Evolutionary conservation across 2,113 vertebrate genomes (phyloP), one percentile per base, ranked within the genome.

Genomic region (Podarcis raffonei): DNA sequence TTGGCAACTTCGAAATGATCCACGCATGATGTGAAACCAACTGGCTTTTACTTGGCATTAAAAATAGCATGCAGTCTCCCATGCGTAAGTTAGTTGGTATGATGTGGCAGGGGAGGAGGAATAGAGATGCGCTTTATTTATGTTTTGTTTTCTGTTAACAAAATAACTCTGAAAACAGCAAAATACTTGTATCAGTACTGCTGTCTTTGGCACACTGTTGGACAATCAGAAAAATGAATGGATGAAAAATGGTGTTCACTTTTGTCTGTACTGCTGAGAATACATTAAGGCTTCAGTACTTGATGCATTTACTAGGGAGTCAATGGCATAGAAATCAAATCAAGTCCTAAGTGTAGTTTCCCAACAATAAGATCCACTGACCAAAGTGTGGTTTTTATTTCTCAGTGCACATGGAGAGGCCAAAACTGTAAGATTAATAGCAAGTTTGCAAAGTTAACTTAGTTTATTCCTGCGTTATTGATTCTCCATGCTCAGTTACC

Each of bases 401-500:
- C 57, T 82, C 20, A 75, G 32, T 32, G 74, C 9, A 74, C 20
- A 72, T n/a, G 30, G 27, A 48, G 30, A n/a, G 5, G 71, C 1
- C 6, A 3, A 53, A 8, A 12, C 4, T 75, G 9, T 6, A 5
- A 53, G 42, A 13, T 2, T 18, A 30, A 42, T 53, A 72, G 23
- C 48, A 53, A 68, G 75, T 68, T 77, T 69, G 57, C 23, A 48
- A 88, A 88, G 30, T 48, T 66, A 75, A 68, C 11, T 79, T 85
- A 83, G 48, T 75, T 65, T 23, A 2, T 32, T 71, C 82, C 85
- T 6, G 71, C 69, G 87, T 69, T 84, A 90, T 53, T 23, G 13
- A 83, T 94, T 94, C 74, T 76, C 25, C 42, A 81, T 89, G 68
- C 68, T 92, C 59, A 62, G 85, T 75, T 94, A 78, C 22, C 9